A percentile compares a stretch with the other conserved stretches of the same genome.
Evolutionary conservation across 1,140 invertebrate species (phyloP).

Genomic region (Rhopalosiphum padi): DNA sequence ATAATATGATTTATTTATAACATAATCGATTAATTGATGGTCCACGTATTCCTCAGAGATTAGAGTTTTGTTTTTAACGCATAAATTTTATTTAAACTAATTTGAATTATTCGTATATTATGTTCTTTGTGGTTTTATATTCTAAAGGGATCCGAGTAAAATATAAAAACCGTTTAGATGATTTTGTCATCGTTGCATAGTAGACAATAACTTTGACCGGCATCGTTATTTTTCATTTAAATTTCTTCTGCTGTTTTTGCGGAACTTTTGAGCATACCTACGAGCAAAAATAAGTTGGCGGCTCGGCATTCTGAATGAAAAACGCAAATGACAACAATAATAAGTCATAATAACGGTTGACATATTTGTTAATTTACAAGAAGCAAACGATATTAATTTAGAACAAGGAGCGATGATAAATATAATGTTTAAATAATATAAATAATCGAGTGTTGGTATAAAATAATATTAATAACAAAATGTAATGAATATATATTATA

Average conservation of each 20-base stretch:
- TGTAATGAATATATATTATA: slow-evolving; percentile 3
- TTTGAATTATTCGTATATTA: not conserved
- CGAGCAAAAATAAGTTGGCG: not conserved
- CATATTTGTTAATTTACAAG: not conserved
- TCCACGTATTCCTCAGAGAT: not conserved
- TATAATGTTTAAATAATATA: not conserved
- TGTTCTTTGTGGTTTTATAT: not conserved
- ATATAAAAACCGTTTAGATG: not conserved
- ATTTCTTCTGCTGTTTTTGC: not conserved
- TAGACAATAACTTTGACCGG: not conserved
- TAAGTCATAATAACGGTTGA: not conserved
- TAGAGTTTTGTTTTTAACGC: not conserved
- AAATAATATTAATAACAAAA: not conserved
- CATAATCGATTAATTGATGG: not conserved
- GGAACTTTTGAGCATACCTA: not conserved
- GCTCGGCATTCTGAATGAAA: not conserved
- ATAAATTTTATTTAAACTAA: slow-evolving; percentile 1
- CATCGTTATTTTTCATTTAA: not conserved
- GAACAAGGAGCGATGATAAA: not conserved
- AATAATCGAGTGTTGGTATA: not conserved
- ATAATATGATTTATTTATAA: not conserved
- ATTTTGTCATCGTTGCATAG: not conserved
- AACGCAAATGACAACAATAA: not conserved
- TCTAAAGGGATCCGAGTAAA: not conserved
- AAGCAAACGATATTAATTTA: not conserved